Percentiles rank a stretch among this genome's conserved stretches.
Conservation (phyloP, 2,113 vertebrate species). For the Tachuris rubrigastra region DNA sequence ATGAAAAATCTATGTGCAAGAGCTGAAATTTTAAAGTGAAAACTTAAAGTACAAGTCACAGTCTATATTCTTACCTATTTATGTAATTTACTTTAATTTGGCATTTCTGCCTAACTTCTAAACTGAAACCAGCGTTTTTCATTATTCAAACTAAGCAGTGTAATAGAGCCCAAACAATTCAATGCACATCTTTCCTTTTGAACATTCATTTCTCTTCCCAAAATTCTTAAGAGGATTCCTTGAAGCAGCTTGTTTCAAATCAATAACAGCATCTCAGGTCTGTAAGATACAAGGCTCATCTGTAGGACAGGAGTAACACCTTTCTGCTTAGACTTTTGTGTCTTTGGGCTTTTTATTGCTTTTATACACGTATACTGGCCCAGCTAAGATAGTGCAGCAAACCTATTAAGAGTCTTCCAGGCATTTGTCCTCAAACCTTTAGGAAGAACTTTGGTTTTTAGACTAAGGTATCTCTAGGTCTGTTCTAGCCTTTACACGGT, state of each 20-base stretch:
- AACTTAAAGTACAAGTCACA: neutral
- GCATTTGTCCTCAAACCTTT: neutral
- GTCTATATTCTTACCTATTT: neutral
- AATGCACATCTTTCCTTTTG: neutral
- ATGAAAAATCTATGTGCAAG: neutral
- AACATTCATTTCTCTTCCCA: neutral
- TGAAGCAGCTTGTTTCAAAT: neutral
- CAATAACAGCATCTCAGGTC: neutral
- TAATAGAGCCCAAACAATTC: neutral
- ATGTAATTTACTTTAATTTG: neutral
- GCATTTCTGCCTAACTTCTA: neutral
- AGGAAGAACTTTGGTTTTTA: neutral
- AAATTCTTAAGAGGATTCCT: neutral
- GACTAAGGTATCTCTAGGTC: neutral
- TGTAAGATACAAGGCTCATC: neutral
- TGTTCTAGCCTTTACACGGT: neutral
- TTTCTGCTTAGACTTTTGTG: neutral
- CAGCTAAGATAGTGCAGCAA: neutral
- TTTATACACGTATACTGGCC: neutral
- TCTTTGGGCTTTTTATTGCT: neutral
- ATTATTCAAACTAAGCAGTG: neutral
- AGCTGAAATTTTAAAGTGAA: neutral
- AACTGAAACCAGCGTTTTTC: neutral
- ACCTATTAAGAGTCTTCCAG: fast-evolving
- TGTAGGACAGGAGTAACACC: neutral